These are phyloP conservation scores for Neolamprologus kungweensis DNA, from an alignment of 2,113 vertebrate genomes.

Conservation along the genomic window DNA sequence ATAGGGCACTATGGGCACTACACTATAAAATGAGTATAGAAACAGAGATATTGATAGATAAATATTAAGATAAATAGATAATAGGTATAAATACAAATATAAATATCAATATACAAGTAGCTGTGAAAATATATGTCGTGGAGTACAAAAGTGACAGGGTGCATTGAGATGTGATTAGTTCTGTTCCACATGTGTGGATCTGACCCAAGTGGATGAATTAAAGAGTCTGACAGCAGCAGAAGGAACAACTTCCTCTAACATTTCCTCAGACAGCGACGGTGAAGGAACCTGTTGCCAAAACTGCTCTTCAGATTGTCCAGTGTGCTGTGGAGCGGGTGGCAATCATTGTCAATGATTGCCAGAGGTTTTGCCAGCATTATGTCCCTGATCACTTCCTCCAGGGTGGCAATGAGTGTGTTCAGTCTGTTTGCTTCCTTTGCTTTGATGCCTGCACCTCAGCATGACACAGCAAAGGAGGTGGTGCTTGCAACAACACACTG, in stretches of 20 bases:
- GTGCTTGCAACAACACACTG: neutral
- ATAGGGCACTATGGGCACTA: neutral
- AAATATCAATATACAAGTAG: neutral
- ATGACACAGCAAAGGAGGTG: neutral
- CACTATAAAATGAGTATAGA: neutral
- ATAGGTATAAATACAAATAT: neutral
- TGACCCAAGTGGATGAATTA: neutral
- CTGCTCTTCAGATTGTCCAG: neutral
- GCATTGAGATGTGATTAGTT: neutral
- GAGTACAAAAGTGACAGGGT: neutral
- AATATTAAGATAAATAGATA: neutral
- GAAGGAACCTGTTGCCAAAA: neutral
- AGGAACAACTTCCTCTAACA: neutral
- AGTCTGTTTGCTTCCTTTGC: neutral
- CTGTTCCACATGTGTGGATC: neutral
- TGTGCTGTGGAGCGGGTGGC: neutral
- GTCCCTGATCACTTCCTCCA: neutral
- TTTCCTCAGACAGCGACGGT: neutral
- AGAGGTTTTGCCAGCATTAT: fast-evolving
- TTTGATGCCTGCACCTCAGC: neutral
- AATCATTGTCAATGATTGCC: neutral
- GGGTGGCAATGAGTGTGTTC: neutral
- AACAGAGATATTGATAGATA: neutral
- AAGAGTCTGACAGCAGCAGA: neutral
- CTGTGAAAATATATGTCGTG: neutral